Evolutionary conservation across 2,888 invertebrate species (phyloP).

Genomic region (Eupithecia inturbata): DNA sequence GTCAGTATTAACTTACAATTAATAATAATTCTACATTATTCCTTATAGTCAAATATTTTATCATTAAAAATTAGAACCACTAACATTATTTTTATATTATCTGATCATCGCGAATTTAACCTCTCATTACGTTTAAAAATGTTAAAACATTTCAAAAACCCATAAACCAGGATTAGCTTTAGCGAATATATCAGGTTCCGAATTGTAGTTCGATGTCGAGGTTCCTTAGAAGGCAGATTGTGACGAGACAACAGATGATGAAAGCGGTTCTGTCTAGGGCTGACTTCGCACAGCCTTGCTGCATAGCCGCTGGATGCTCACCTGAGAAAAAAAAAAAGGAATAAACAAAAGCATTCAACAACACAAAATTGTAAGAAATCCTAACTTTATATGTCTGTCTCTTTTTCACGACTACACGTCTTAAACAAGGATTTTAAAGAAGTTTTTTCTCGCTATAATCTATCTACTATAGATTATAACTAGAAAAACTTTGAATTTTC

Average conservation of each 20-base stretch:
- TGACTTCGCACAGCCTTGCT: slow-evolving; percentile 76
- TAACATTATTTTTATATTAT: neutral
- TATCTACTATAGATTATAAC: too few species aligned
- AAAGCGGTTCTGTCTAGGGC: slow-evolving; percentile 66
- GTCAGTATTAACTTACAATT: neutral
- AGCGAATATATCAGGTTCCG: slow-evolving; percentile 63
- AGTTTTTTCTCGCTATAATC: too few species aligned
- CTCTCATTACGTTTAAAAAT: neutral
- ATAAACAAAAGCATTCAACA: neutral
- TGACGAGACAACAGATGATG: slow-evolving; percentile 61
- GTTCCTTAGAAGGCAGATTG: slow-evolving; percentile 57
- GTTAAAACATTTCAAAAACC: slow-evolving; percentile 3
- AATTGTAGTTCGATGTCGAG: slow-evolving; percentile 56
- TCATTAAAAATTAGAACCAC: neutral
- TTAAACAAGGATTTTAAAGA: too few species aligned
- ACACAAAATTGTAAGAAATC: neutral
- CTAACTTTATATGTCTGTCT: neutral
- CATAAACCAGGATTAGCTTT: neutral
- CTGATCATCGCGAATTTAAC: neutral
- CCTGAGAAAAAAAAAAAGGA: slow-evolving; percentile 58
- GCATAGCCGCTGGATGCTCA: slow-evolving; percentile 81
- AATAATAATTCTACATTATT: neutral
- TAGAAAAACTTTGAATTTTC: too few species aligned
- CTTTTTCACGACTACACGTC: neutral
- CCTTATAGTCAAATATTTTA: neutral